Evolutionary conservation across 64 coral and sea anemone species (phyloP), one percentile per base, ranked within the genome.

Genomic region (Cladopsammia gracilis): DNA sequence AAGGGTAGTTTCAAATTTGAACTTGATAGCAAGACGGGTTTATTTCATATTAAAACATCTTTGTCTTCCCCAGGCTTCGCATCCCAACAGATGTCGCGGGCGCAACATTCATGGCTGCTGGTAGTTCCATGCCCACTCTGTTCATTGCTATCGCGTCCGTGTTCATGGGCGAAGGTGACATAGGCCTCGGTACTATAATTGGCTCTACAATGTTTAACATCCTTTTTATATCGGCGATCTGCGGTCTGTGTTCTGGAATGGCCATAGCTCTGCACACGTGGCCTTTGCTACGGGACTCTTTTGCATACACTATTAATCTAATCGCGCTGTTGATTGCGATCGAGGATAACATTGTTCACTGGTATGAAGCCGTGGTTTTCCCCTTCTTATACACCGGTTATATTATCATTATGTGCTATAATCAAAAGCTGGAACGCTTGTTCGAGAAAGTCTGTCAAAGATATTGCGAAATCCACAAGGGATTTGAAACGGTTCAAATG

Each of bases 171-270:
- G 94, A 99, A 54, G 98, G 98, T 46, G 98, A 99, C 47, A 99
- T 99, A 91, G 98, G 98, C 10, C 98, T 99, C 44, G 98, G 98
- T 2, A 99, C 98, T 4, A 99, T 99, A 9, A 99, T 99, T 67
- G 98, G 98, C 10, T 99, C 98, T 3, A 96, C 98, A 12, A 99
- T 99, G 98, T 99, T 99, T 48, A 99, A 99, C 71, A 99, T 99
- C 77, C 77, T 99, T 9, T 99, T 99, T 50, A 99, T 99, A 70
- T 92, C 98, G 48, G 98, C 88, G 8, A 77, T 96, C 52, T 99
- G 98, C 70, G 98, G 91, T 2, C 48, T 99, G 73, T 96, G 86
- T 65, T 89, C 98, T 23, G 92, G 94, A 15, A 59, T 99, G 42
- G 83, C 79, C 4, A 99, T 99, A 67, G 88, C 91, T 1, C 84